These are phyloP conservation scores for Hyposoter didymator DNA, from an alignment of 2,888 invertebrate genomes.

Conservation along the genomic window DNA sequence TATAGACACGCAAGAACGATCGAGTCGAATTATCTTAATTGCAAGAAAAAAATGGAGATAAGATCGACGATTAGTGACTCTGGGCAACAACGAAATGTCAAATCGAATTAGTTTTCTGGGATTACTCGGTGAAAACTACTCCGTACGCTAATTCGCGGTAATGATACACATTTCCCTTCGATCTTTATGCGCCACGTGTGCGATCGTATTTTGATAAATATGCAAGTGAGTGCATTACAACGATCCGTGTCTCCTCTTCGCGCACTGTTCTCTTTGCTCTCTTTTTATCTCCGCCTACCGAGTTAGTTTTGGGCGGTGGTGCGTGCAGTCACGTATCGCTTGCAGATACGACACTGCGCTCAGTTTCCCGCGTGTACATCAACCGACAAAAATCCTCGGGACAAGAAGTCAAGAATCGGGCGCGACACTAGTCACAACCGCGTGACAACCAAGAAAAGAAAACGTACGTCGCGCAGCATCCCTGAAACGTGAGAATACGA, in stretches of 20 bases:
- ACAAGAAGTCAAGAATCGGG: background rate
- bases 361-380: slow-evolving; percentile 64
- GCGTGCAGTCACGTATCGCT: slow-evolving; percentile 74
- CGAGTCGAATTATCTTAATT: slow-evolving; percentile 55
- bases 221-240: slow-evolving; percentile 72
- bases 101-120: background rate
- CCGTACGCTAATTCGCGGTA: background rate
- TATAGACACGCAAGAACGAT: slow-evolving; percentile 43
- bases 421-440: background rate
- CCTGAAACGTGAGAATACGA: background rate
- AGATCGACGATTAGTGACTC: slow-evolving; percentile 41
- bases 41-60: slow-evolving; percentile 19
- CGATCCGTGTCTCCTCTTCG: slow-evolving; percentile 71
- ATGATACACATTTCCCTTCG: background rate
- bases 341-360: slow-evolving; percentile 65
- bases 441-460: slow-evolving; percentile 6
- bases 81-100: background rate
- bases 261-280: slow-evolving; percentile 1
- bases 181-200: slow-evolving; percentile 64
- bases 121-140: background rate
- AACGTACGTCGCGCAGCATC: background rate
- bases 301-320: slow-evolving; percentile 75
- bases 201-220: slow-evolving; percentile 76
- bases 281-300: slow-evolving; percentile 74
- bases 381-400: slow-evolving; percentile 70